Evolutionary conservation across 2,888 invertebrate species (phyloP), one percentile per base, ranked within the genome.

Genomic region (Griposia aprilina): DNA sequence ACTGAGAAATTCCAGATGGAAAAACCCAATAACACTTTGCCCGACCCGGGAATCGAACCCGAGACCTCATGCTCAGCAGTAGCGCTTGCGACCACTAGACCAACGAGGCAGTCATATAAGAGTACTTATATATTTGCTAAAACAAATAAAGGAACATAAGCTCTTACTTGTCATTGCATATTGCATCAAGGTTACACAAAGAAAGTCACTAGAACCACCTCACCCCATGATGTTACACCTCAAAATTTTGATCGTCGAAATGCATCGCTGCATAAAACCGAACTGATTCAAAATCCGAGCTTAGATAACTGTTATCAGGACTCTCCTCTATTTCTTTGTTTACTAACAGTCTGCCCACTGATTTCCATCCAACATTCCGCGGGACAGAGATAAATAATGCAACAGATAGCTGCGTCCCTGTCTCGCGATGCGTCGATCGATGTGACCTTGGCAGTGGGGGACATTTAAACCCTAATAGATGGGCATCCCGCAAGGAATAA

Each of bases 391-490:
- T 57, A 83, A 80, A 76, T 55, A 76, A 83, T 78, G 69, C 78
- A 77, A 82, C 77, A 80, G 63, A 88, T 92, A 91, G 73, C 75
- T 74, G 70, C 83, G 80, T 93, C 94, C 86, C 91, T 78, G 67
- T 93, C 91, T 55, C 87, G 73, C 90, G 83, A 73, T 80, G 74
- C 82, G 84, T 84, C 91, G 94, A 94, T 96, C 96, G 95, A 95
- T 96, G 91, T 93, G 95, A 96, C 96, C 96, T 96, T 96, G 96
- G 93, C 95, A 95, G 91, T 95, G 94, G 93, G 87, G 89, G 86
- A 85, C 63, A 83, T 84, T 90, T 87, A 85, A 89, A 85, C 82
- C 87, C 71, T 88, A 87, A 90, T 89, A 84, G 85, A 90, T 87
- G 82, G 76, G 36, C 48, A 76, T 78, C 76, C 85, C 77, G 75